These are phyloP conservation scores for Mus spretus DNA, from an alignment of 2,797 vertebrate species.

Conservation along the genomic window DNA sequence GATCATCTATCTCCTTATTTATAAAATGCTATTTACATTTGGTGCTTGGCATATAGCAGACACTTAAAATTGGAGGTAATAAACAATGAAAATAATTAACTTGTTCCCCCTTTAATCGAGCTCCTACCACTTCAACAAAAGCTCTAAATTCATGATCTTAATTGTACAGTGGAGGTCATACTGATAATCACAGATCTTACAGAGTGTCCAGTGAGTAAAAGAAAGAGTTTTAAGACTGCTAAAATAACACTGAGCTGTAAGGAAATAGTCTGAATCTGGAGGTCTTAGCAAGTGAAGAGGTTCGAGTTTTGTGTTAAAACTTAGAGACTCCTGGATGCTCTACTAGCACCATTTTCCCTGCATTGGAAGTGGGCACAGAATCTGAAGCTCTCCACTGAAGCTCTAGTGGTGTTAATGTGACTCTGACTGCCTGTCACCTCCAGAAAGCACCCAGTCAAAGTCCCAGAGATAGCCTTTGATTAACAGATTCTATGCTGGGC, in stretches of 20 bases:
- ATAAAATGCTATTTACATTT: neutral
- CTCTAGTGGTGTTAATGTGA: neutral
- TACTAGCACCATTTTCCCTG: neutral
- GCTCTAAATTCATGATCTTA: conserved; percentile 30
- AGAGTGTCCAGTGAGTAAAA: neutral
- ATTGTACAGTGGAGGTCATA: neutral
- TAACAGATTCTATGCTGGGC: neutral
- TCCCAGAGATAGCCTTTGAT: neutral
- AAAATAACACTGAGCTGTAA: neutral
- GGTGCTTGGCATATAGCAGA: neutral
- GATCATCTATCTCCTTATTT: neutral
- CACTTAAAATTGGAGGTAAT: neutral
- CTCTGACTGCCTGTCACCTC: neutral
- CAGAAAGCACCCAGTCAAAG: neutral
- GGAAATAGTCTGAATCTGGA: conserved; percentile 4
- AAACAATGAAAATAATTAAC: neutral
- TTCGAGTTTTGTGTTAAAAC: neutral
- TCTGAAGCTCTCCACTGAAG: neutral
- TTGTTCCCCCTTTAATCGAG: neutral
- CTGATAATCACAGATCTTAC: neutral
- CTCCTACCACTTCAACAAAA: neutral
- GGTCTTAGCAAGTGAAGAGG: neutral
- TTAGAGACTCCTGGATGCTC: neutral
- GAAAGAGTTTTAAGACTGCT: conserved; percentile 27
- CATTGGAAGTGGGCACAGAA: neutral